Evolutionary conservation across 2,888 invertebrate genomes (phyloP).

Genomic region (Tipula confusa): DNA sequence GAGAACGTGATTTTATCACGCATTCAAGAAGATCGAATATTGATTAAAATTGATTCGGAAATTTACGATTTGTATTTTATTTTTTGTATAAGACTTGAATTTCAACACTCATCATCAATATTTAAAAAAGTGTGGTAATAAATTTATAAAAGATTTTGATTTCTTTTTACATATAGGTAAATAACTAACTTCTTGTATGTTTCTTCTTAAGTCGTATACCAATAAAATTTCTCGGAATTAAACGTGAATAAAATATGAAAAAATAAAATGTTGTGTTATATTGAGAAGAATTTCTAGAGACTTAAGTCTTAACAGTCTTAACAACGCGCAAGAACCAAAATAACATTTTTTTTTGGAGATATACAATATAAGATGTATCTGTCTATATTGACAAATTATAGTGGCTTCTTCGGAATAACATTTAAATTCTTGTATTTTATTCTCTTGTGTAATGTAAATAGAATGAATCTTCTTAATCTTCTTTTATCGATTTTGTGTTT

Average conservation of each 20-base stretch:
- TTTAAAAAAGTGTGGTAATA: background rate
- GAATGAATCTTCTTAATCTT: background rate
- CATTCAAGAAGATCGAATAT: background rate
- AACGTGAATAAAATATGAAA: slow-evolving; percentile 20
- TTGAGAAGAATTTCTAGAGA: background rate
- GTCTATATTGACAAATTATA: slow-evolving; percentile 25
- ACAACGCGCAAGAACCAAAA: background rate
- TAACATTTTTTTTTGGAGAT: background rate
- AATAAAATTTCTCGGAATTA: background rate
- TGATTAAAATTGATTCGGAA: background rate
- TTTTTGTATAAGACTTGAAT: background rate
- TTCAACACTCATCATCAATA: slow-evolving; percentile 25
- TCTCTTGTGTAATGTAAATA: background rate
- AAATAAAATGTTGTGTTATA: background rate
- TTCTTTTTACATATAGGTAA: too few relatives aligned
- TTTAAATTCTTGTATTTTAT: background rate
- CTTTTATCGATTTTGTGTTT: background rate
- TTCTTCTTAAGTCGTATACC: background rate
- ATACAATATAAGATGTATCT: background rate
- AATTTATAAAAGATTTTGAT: slow-evolving; percentile 9
- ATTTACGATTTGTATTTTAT: background rate
- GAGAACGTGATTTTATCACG: background rate
- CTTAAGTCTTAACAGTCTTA: background rate
- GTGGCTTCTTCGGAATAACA: slow-evolving; percentile 14
- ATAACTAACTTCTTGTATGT: background rate